Evolutionary conservation across 1,140 invertebrate species (phyloP), one percentile per base, ranked within the genome.

Genomic region (Eurosta solidaginis): DNA sequence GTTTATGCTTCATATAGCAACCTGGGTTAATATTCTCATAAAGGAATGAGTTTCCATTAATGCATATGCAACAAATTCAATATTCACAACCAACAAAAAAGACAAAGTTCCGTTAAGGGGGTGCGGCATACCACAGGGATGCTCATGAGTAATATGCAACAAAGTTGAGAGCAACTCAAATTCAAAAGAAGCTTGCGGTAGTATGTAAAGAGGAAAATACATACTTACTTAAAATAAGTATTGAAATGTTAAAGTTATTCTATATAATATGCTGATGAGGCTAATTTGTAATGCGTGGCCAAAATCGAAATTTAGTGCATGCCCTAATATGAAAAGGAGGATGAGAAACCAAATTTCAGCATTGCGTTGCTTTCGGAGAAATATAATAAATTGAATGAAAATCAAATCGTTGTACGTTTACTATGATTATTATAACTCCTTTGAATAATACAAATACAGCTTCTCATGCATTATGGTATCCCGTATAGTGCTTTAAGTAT

Each of bases 31-130:
- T n/a, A n/a, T n/a, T 17, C 59, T 36, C 22, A 14, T 14, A 68
- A 40, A 14, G 17, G 33, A 10, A 68, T 40, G 59, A 68, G 59
- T 29, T 68, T 40, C 33, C 59, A 68, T 68, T 68, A 68, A 68
- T 68, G 36, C 29, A 68, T n/a, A n/a, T 40, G 27, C 59, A 68
- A 68, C 59, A 68, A 68, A 68, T 68, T 68, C 59, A 68, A 68
- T 68, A 68, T 68, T 68, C 59, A 33, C 22, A 33, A 20, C 59
- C 59, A 68, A 68, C 59, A 68, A 68, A 42, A 54, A 68, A 68
- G 33, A 40, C 4, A 36, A 68, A 68, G 17, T 40, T 68, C 17
- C 5, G n/a, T 68, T 40, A 17, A 6, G 33, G 14, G 27, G 50
- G 12, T n/a, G 36, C 29, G 33, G 59, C 7, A 7, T 12, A 68